phyloP scores from a whole-genome alignment of 2,113 vertebrate genomes.

The Thymallus thymallus region DNA sequence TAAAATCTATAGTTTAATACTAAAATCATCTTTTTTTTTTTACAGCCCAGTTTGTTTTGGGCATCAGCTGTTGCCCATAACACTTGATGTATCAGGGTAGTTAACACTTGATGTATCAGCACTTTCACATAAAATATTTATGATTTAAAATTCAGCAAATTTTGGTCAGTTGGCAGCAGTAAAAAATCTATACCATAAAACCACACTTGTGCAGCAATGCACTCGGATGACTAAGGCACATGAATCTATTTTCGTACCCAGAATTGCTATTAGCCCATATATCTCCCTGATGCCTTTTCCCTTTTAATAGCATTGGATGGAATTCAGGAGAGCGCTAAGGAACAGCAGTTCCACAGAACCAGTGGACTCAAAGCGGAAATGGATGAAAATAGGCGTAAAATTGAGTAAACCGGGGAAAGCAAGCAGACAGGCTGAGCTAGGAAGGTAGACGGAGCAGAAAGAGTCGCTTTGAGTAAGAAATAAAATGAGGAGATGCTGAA shows the following conservation, averaged over 20 bases:
- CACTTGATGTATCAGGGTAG: conserved; percentile 29
- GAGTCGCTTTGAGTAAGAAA: neutral
- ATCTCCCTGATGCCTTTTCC: conserved; percentile 38
- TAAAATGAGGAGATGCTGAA: neutral
- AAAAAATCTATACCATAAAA: conserved; percentile 42
- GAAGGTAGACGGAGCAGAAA: neutral
- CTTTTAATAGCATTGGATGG: conserved; percentile 41
- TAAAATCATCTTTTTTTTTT: neutral
- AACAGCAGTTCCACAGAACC: conserved; percentile 30
- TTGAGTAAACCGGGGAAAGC: conserved; percentile 14
- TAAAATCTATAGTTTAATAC: conserved; percentile 20
- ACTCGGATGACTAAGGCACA: conserved; percentile 45
- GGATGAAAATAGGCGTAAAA: conserved; percentile 2
- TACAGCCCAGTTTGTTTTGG: conserved; percentile 14
- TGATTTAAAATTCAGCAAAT: conserved; percentile 45
- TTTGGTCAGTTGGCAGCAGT: conserved; percentile 39
- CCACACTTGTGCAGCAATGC: conserved; percentile 40
- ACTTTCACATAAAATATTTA: conserved; percentile 30
- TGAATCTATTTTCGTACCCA: conserved; percentile 50
- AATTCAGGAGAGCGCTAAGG: conserved; percentile 38
- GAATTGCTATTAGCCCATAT: conserved; percentile 44
- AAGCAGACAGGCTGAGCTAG: conserved; percentile 26
- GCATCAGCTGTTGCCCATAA: conserved; percentile 20
- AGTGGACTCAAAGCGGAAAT: conserved; percentile 34
- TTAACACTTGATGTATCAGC: conserved; percentile 40